Conservation (phyloP, 1,140 invertebrate genomes). For the Cherax quadricarinatus region DNA sequence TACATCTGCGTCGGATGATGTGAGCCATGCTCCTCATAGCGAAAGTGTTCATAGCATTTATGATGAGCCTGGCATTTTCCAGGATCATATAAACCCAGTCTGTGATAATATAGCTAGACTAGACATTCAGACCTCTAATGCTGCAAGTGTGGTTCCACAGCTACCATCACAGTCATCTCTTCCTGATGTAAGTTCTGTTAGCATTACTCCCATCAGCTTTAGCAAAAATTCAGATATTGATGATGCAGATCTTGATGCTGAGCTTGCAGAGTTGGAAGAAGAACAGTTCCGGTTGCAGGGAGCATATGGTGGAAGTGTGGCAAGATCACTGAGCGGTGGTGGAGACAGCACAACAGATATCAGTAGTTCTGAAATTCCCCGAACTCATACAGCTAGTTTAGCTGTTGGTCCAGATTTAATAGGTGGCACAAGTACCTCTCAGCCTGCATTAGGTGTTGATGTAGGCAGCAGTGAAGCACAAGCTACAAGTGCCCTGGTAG, state of each 20-base stretch:
- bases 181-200: conserved; percentile 39
- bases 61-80: conserved; percentile 22
- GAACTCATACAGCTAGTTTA: neutral
- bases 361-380: neutral
- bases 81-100: conserved; percentile 44
- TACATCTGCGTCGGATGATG: neutral
- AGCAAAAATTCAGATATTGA: conserved; percentile 76
- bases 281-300: conserved; percentile 68
- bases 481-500: neutral
- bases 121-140: neutral
- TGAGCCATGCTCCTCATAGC: conserved; percentile 5
- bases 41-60: neutral
- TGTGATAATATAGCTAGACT: conserved; percentile 48
- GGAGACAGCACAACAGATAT: neutral
- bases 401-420: conserved; percentile 51
- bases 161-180: conserved; percentile 1
- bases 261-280: conserved; percentile 77
- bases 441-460: neutral
- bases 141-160: conserved; percentile 7
- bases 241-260: conserved; percentile 80
- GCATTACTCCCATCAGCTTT: conserved; percentile 59
- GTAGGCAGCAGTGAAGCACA: neutral
- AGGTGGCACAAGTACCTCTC: conserved; percentile 42
- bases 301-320: conserved; percentile 60
- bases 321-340: neutral